A percentile compares a stretch with the other conserved stretches of the same genome.
Evolutionary conservation across 2,797 vertebrate genomes (phyloP).

Genomic region (Tadarida brasiliensis): DNA sequence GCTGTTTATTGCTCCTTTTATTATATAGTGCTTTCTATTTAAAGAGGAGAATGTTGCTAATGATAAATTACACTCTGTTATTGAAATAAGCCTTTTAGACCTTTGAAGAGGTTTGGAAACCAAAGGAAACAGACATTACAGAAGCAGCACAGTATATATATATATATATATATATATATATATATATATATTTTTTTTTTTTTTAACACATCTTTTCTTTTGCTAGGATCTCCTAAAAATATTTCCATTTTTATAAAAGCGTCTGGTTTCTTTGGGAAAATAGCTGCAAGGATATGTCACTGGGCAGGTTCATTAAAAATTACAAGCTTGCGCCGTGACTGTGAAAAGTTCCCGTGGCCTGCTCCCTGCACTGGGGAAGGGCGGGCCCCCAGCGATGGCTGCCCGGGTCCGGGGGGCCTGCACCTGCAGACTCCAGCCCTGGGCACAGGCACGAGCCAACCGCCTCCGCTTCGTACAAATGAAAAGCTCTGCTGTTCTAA

Average conservation of each 20-base stretch:
- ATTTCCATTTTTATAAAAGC: constrained; percentile 76
- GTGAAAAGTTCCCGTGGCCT: constrained; percentile 30
- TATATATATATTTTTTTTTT: too few species aligned
- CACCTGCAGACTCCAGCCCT: constrained; percentile 63
- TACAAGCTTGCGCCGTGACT: constrained; percentile 44
- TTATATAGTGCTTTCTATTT: constrained; percentile 41
- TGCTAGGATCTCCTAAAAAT: constrained; percentile 75
- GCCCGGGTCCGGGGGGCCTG: neutral
- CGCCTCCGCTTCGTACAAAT: neutral
- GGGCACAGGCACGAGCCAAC: neutral
- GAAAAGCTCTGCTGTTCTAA: constrained; percentile 38
- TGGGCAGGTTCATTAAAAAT: constrained; percentile 75
- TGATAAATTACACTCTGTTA: constrained; percentile 62
- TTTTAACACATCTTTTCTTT: constrained; percentile 66
- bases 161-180: too few species aligned
- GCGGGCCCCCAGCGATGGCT: neutral
- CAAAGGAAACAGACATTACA: constrained; percentile 57
- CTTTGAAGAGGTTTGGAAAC: constrained; percentile 56
- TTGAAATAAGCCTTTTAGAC: constrained; percentile 52
- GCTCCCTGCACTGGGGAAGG: neutral
- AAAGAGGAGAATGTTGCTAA: constrained; percentile 15
- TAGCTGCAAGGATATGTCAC: constrained; percentile 71
- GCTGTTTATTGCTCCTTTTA: constrained; percentile 39
- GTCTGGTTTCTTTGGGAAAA: constrained; percentile 71
- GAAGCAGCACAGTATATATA: constrained; percentile 25